These are phyloP conservation scores for Prietella phreatophila DNA, from an alignment of 2,113 vertebrate genomes.

Conservation along the genomic window DNA sequence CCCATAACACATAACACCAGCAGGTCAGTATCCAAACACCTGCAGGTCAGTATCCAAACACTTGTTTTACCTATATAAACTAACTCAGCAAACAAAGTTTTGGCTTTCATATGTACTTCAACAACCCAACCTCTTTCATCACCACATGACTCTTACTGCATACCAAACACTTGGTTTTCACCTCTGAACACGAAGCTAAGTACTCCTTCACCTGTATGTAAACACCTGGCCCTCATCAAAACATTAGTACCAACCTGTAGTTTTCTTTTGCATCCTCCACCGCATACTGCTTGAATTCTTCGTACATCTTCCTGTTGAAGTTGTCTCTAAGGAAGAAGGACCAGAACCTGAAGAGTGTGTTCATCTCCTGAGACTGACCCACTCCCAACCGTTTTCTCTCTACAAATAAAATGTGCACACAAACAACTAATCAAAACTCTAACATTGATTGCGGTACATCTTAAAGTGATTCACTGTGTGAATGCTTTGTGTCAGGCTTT, in stretches of 20 bases:
- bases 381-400: constrained; percentile 91
- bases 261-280: constrained; percentile 91
- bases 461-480: background rate
- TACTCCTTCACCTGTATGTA: background rate
- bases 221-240: background rate
- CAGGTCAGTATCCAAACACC: constrained; percentile 57
- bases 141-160: background rate
- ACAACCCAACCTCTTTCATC: background rate
- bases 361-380: constrained; percentile 97
- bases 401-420: constrained; percentile 50
- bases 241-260: constrained; percentile 78
- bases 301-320: constrained; percentile 97
- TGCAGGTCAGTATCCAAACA: background rate
- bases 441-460: background rate
- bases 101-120: background rate
- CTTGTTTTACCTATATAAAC: background rate
- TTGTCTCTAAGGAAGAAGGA: constrained; percentile 97
- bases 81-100: background rate
- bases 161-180: background rate
- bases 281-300: constrained; percentile 89
- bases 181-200: background rate
- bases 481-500: background rate
- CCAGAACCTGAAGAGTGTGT: constrained; percentile 98
- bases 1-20: too few relatives aligned
- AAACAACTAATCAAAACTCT: background rate